Base-by-base conservation (phyloP, 2,888 invertebrate genomes). In the Athalia circularis region DNA sequence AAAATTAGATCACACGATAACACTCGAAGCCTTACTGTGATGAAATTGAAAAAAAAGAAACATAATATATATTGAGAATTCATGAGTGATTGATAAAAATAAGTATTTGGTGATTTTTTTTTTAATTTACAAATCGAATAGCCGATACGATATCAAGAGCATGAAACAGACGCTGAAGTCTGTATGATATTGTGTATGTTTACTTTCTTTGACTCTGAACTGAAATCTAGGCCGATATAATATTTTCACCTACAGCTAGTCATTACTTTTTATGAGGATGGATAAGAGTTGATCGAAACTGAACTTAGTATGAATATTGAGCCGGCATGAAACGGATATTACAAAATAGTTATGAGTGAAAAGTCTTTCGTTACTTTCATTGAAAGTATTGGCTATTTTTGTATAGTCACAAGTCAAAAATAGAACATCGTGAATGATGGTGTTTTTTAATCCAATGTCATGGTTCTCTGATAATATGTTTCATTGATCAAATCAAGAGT, bases 181-280 rank as follows among this genome's bases (percentile, higher is more conserved):
- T 48, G 13, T n/a, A 29, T 29, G 29, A 29, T 29, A 29, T 47
- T 52, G n/a, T 68, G 11, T 15, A 68, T 54, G 11, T 54, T 0
- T 68, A 52, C 43, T 52, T 54, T 54, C 6, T 11, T 54, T 9
- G 52, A 54, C 11, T 68, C 29, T 43, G 29, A 68, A 29, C 68
- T 29, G 50, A 6, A 13, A 52, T 5, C 50, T 54, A 43, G 50
- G 50, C 4, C 54, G 11, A 43, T 43, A 52, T 54, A n/a, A 15
- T 67, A 67, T 52, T 54, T 29, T 68, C 1, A 29, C 29, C 2
- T 68, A 68, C 52, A 52, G 68, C 68, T 68, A 68, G 52, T 54
- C 15, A 29, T 29, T n/a, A 43, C 11, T 68, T 54, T 52, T 54
- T 11, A 54, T n/a, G 3, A 52, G 15, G 43, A 52, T 11, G 43